These are phyloP conservation scores for Barnardius zonarius DNA, from an alignment of 2,113 vertebrate species.

Conservation along the genomic window DNA sequence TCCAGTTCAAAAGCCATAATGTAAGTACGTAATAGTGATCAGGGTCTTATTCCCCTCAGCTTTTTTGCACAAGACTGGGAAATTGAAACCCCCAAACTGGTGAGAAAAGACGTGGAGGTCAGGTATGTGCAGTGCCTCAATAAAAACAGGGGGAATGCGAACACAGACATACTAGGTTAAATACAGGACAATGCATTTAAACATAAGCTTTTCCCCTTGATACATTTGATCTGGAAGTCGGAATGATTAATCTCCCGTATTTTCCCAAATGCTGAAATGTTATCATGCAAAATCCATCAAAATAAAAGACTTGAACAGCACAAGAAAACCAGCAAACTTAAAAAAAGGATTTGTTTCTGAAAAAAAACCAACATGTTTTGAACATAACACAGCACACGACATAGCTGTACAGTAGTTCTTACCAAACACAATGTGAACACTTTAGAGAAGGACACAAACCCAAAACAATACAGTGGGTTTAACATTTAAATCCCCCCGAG, in stretches of 20 bases:
- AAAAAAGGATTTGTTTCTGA: not conserved
- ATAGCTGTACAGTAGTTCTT: not conserved
- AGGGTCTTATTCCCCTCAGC: not conserved
- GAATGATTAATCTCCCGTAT: not conserved
- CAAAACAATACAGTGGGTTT: not conserved
- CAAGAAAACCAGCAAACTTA: not conserved
- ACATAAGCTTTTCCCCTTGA: not conserved
- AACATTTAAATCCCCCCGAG: constrained; percentile 45
- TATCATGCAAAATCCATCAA: constrained; percentile 26
- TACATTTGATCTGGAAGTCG: not conserved
- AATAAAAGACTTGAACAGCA: not conserved
- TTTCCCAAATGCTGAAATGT: not conserved
- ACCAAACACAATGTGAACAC: not conserved
- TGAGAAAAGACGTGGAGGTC: not conserved
- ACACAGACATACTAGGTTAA: constrained; percentile 59
- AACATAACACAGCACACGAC: not conserved
- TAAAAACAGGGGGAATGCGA: constrained; percentile 2
- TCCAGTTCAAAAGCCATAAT: not conserved
- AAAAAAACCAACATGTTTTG: not conserved
- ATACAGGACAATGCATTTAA: constrained; percentile 64
- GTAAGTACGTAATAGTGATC: not conserved
- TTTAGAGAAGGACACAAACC: not conserved
- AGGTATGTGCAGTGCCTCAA: constrained; percentile 51
- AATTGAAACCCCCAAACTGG: not conserved
- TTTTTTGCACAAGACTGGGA: not conserved